phyloP scores from a whole-genome alignment of 35 echinoderm and acorn worm genomes.

The Hemicentrotus pulcherrimus region DNA sequence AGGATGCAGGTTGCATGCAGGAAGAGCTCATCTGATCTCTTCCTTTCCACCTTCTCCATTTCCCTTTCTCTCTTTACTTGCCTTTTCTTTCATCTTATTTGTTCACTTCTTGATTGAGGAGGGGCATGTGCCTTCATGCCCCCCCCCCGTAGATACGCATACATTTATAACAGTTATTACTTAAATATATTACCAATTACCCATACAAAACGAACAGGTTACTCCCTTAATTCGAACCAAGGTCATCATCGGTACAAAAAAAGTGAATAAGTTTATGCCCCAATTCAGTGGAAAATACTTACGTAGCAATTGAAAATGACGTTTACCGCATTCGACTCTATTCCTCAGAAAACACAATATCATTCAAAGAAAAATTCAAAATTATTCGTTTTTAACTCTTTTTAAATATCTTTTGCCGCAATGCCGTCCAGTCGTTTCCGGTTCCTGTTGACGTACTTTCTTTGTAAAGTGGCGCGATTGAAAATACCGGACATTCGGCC shows the following conservation, averaged over 20 bases:
- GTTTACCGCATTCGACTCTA: not conserved
- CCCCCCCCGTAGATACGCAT: not conserved
- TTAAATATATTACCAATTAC: no score
- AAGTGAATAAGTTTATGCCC: not conserved
- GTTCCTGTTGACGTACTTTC: not conserved
- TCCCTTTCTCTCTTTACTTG: no score
- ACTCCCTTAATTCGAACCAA: not conserved
- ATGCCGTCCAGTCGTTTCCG: not conserved
- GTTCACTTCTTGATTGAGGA: no score
- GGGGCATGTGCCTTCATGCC: no score
- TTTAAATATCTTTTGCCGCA: not conserved
- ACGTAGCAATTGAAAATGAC: not conserved
- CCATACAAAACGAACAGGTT: not conserved
- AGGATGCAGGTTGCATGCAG: no score
- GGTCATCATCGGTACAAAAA: not conserved
- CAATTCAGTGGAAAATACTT: not conserved
- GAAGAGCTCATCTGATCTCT: no score
- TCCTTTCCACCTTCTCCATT: no score
- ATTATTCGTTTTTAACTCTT: not conserved
- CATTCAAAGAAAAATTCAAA: not conserved
- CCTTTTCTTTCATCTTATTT: no score
- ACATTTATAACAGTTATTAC: not conserved
- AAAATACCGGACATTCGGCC: not conserved
- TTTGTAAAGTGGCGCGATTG: not conserved
- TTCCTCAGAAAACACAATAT: not conserved